Base-by-base conservation (phyloP, 2,113 vertebrate genomes). In the Zapornia atra region DNA sequence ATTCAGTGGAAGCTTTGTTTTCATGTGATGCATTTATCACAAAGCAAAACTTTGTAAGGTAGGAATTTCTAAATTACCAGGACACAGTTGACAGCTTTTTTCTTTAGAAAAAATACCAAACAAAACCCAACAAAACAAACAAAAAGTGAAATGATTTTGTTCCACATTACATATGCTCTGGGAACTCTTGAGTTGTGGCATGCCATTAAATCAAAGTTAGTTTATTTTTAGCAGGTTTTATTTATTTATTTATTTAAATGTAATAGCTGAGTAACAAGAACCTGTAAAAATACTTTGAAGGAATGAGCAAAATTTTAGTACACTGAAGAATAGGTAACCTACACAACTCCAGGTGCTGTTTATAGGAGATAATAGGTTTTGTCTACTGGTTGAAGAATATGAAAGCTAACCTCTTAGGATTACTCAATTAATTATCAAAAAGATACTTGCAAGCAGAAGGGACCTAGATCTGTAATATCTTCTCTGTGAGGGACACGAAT, bases 151-250 rank as follows among this genome's bases (percentile, higher is more conserved):
- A 83, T 26, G 82, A 79, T 78, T 86, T 68, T 59, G 44, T 93
- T 92, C 78, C 9, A 1, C 61, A 19, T 97, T 94, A 92, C 53
- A 46, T 46, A 19, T 19, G n/a, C 26, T 84, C 31, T 71, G 70
- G 40, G 10, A 33, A 34, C 80, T 90, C 61, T 56, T 56, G 68
- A 84, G 57, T 82, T 84, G 86, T 88, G 44, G 69, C 57, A 68
- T 71, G 72, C 48, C 29, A 56, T 88, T 95, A 92, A 93, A 91
- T 83, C 79, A 54, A 83, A 88, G 64, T 20, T 78, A 38, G 79
- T 88, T 96, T 96, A 96, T 93, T 94, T 96, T 97, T 96, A 94
- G 92, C 46, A 34, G 19, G 15, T 40, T 79, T 79, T 61, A 42
- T 86, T 86, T 95, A 33, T 63, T 90, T 92, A 38, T 71, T 90